Percentiles rank a stretch among this genome's conserved stretches.
Evolutionary conservation across 2,113 vertebrate species (phyloP).

Genomic region (Oncorhynchus mykiss): DNA sequence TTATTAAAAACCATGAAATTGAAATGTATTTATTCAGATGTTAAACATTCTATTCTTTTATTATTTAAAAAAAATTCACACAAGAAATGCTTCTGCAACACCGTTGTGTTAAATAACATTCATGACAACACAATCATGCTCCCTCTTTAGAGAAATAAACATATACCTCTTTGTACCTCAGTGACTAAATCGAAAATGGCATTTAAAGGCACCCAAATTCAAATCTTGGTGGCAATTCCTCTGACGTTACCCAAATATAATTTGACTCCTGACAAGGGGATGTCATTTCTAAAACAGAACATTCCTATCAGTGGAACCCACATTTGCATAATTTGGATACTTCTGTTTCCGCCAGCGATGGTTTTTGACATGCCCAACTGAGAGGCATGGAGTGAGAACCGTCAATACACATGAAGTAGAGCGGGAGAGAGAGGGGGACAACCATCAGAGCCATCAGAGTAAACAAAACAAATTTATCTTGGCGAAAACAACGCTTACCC

Average conservation of each 20-base stretch:
- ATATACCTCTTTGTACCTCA: constrained; percentile 79
- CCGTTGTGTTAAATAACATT: constrained; percentile 80
- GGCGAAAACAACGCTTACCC: constrained; percentile 64
- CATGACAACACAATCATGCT: constrained; percentile 80
- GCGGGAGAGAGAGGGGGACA: constrained; percentile 52
- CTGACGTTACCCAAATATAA: constrained; percentile 93
- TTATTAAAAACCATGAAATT: constrained; percentile 81
- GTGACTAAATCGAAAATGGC: constrained; percentile 87
- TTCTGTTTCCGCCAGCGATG: constrained; percentile 86
- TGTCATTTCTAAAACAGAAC: constrained; percentile 94
- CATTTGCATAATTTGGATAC: constrained; percentile 96
- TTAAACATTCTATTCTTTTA: constrained; percentile 71
- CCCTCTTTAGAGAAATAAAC: constrained; percentile 80
- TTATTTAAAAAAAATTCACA: constrained; percentile 67
- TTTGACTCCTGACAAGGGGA: constrained; percentile 96
- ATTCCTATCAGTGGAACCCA: constrained; percentile 84
- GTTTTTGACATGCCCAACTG: constrained; percentile 86
- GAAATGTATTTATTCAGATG: constrained; percentile 80
- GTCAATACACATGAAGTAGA: constrained; percentile 78
- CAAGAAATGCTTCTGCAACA: constrained; percentile 69
- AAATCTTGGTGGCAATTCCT: constrained; percentile 93
- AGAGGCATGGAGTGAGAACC: constrained; percentile 75
- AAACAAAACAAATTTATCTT: constrained; percentile 77
- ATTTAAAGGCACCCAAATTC: constrained; percentile 79
- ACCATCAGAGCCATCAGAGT: constrained; percentile 77